phyloP scores from a whole-genome alignment of 2,113 vertebrate species.

The Oncorhynchus masou region DNA sequence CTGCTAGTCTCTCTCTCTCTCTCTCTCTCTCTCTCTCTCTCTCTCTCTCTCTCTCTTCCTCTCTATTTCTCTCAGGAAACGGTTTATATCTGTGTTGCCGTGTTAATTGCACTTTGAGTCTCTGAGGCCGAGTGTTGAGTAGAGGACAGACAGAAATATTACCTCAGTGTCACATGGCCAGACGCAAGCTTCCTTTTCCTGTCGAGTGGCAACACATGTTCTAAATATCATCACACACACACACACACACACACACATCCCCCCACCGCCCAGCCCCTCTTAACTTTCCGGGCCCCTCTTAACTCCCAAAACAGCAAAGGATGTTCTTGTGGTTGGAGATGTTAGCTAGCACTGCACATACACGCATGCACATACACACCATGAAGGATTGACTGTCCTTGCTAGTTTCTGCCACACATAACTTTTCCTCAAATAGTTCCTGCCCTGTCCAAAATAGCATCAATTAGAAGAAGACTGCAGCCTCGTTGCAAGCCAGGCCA shows the following conservation, averaged over 20 bases:
- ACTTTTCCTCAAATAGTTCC: slow-evolving; percentile 50
- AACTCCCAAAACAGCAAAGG: background rate
- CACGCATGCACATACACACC: background rate
- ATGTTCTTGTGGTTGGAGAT: background rate
- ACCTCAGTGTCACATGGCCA: slow-evolving; percentile 15
- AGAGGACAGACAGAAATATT: background rate
- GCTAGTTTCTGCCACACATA: slow-evolving; percentile 1
- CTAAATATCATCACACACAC: slow-evolving; percentile 12
- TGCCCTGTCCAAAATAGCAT: slow-evolving; percentile 36
- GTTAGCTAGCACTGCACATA: no score
- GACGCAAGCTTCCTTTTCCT: slow-evolving; percentile 32
- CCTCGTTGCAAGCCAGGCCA: background rate
- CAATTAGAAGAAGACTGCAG: slow-evolving; percentile 28
- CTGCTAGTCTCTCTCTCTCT: no score
- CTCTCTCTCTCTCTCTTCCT: background rate
- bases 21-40: no score
- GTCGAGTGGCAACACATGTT: slow-evolving; percentile 16
- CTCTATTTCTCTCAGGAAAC: background rate
- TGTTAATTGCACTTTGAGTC: no score
- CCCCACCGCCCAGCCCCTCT: background rate
- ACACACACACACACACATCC: background rate
- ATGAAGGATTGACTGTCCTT: background rate
- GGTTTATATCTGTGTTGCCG: no score
- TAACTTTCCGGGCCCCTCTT: background rate
- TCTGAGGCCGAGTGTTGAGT: no score